Percentiles rank a stretch among this genome's conserved stretches.
Evolutionary conservation across 2,797 vertebrate species (phyloP).

Genomic region (Platyrinchus mystaceus): DNA sequence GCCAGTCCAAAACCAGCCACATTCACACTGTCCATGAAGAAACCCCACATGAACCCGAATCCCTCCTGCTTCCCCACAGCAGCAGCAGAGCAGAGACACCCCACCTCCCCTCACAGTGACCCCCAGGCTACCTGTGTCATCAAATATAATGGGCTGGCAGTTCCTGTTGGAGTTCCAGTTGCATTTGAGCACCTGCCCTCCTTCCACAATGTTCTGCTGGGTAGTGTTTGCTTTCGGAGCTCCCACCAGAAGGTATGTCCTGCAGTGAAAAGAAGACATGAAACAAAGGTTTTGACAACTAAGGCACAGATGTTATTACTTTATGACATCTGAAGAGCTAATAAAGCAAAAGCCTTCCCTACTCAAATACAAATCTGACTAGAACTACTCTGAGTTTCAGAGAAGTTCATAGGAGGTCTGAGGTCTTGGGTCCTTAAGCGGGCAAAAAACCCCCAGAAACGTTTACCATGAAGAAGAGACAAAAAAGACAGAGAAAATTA

Average conservation of each 20-base stretch:
- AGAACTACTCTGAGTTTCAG: not conserved
- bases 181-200: constrained; percentile 80
- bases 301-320: not conserved
- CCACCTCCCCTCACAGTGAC: not conserved
- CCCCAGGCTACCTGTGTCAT: constrained; percentile 67
- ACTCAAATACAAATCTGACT: not conserved
- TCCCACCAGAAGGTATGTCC: constrained; percentile 78
- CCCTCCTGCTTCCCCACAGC: not conserved
- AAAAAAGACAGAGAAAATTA: not conserved
- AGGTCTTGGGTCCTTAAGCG: not conserved
- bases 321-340: not conserved
- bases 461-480: not conserved
- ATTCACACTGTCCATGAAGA: not conserved
- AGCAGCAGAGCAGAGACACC: not conserved
- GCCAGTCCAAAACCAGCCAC: not conserved
- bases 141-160: constrained; percentile 78
- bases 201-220: constrained; percentile 77
- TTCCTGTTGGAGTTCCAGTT: constrained; percentile 70
- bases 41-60: rapidly evolving
- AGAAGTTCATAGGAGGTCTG: not conserved
- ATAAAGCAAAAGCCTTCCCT: not conserved
- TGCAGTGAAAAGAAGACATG: constrained; percentile 18
- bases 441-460: not conserved
- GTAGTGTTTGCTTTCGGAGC: constrained; percentile 82
- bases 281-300: not conserved